Evolutionary conservation across 2,888 invertebrate species (phyloP).

Genomic region (Periphyllus acericola): DNA sequence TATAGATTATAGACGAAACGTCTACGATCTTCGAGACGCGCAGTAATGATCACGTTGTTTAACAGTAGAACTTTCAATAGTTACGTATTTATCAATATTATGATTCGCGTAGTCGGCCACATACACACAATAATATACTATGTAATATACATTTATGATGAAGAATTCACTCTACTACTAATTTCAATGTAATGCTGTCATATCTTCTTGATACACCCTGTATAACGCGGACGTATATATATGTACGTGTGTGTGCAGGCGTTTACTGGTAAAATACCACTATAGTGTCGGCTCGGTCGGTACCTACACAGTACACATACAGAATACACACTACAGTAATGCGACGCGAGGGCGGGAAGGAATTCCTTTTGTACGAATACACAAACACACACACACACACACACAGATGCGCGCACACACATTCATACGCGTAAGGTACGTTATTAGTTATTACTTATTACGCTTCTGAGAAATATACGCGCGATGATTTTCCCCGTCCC

Average conservation of each 20-base stretch:
- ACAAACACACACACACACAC: neutral
- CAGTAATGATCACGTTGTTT: too few species aligned
- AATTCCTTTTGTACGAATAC: conserved; percentile 23
- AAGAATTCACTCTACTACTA: too few species aligned
- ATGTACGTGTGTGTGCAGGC: neutral
- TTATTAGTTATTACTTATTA: neutral
- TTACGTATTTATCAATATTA: too few species aligned
- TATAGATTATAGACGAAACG: too few species aligned
- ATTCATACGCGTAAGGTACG: neutral
- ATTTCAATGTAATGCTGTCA: too few species aligned
- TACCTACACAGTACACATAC: neutral
- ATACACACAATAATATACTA: too few species aligned
- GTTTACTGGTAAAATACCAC: conserved; percentile 23
- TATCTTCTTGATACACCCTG: too few species aligned
- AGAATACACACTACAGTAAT: neutral
- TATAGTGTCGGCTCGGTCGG: neutral
- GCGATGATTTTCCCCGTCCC: conserved; percentile 5
- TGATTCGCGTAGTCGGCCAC: too few species aligned
- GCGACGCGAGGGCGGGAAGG: neutral
- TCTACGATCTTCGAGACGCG: too few species aligned
- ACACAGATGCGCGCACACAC: neutral
- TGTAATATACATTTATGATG: too few species aligned
- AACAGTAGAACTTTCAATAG: too few species aligned
- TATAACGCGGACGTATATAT: neutral
- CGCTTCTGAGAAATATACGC: conserved; percentile 38